Evolutionary conservation across 2,888 invertebrate genomes (phyloP).

Genomic region (Agonopterix arenella): DNA sequence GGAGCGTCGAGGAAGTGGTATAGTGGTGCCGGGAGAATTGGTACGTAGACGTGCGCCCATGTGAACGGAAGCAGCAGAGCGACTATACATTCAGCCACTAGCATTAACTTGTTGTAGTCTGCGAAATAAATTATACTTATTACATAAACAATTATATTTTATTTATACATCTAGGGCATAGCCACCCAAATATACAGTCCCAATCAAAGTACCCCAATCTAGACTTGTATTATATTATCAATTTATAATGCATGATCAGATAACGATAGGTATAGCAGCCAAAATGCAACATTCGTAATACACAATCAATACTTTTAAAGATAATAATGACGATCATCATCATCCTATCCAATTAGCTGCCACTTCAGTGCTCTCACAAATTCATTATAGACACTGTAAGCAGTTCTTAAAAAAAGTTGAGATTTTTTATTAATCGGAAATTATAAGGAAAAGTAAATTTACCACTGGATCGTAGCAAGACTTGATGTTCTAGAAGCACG

Average conservation of each 20-base stretch:
- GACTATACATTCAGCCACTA: slow-evolving; percentile 96
- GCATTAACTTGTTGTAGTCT: slow-evolving; percentile 97
- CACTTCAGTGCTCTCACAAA: no score
- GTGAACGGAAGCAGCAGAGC: slow-evolving; percentile 94
- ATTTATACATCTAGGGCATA: background rate
- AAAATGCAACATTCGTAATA: no score
- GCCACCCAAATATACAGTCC: no score
- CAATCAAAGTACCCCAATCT: no score
- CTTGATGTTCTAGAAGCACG: slow-evolving; percentile 96
- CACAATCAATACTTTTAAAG: no score
- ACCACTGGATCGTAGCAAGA: slow-evolving; percentile 95
- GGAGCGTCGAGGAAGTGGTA: slow-evolving; percentile 99
- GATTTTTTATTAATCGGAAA: no score
- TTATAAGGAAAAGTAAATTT: slow-evolving; percentile 17
- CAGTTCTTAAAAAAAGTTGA: no score
- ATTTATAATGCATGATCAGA: background rate
- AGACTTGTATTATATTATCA: background rate
- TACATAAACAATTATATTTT: slow-evolving; percentile 3
- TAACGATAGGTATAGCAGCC: no score
- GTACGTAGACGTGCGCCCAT: slow-evolving; percentile 99
- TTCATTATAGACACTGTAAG: no score
- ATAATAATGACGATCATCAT: no score
- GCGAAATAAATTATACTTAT: slow-evolving; percentile 27
- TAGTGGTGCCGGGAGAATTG: slow-evolving; percentile 95
- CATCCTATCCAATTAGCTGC: no score